phyloP scores from a whole-genome alignment of 2,113 vertebrate genomes.

The Pelodiscus sinensis region DNA sequence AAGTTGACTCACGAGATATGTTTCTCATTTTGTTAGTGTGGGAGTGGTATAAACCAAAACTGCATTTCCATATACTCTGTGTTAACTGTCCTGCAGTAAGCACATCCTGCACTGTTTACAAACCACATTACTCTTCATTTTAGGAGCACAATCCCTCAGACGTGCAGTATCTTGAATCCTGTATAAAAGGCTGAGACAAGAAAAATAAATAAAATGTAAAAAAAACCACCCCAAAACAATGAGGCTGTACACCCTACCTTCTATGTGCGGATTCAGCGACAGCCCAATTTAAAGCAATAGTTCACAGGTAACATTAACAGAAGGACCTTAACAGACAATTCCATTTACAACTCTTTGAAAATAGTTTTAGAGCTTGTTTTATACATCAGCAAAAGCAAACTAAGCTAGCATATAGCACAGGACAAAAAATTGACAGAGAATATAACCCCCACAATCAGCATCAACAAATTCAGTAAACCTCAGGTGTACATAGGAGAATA shows the following conservation, averaged over 20 bases:
- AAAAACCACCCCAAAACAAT: neutral
- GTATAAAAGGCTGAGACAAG: neutral
- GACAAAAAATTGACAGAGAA: neutral
- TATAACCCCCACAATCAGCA: neutral
- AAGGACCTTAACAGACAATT: neutral
- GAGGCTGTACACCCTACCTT: neutral
- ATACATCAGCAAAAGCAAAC: neutral
- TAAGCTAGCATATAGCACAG: neutral
- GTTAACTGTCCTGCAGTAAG: neutral
- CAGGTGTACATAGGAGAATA: neutral
- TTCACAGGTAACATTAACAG: neutral
- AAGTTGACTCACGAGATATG: neutral
- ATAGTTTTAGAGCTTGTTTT: neutral
- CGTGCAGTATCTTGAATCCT: neutral
- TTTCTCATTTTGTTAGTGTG: neutral
- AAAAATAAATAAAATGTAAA: neutral
- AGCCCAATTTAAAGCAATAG: neutral
- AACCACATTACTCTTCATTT: neutral
- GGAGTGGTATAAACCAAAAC: neutral
- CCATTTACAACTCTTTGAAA: neutral
- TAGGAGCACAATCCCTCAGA: neutral
- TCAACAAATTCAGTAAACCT: neutral
- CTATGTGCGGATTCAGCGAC: neutral
- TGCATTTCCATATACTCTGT: neutral
- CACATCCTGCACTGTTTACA: neutral